Base-by-base conservation (phyloP, 2,797 vertebrate species). In the Chelidonichthys spinosus region DNA sequence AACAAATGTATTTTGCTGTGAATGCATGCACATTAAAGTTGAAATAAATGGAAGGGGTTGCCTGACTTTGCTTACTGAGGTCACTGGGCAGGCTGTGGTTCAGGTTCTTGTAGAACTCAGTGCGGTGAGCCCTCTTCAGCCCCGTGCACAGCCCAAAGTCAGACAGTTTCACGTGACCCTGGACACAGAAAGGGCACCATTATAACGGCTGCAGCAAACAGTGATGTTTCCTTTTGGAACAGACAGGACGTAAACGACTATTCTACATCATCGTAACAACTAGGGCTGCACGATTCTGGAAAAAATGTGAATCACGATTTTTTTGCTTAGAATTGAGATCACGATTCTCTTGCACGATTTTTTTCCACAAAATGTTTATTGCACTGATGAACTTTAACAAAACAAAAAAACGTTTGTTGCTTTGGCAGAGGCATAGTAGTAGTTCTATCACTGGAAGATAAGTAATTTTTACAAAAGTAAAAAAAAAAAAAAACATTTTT, bases 131-230 rank as follows among this genome's bases (percentile, higher is more conserved):
- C 87, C 98, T 97, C 85, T 99, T 99, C 55, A 99, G 91, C 18
- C 98, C 98, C 11, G 98, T 99, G 84, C 98, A 99, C 44, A 99
- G 93, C n/a, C 98, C 98, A 78, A 99, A 99, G 85, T 99, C 98
- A 0, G 98, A 99, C 64, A 99, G 95, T 81, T 99, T 99, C 84
- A 99, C 97, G 0, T 99, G 98, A 67, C 97, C 98, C 98, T 99
- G 68, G 11, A 78, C 64, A 69, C 63, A 82, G 7, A 82, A 52
- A 64, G 76, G n/a, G 53, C 47, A 32, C 44, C 25, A 25, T 25
- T 25, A 25, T 49, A 1, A 46, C 1, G 44, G 35, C 17, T n/a
- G 7, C 5, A 47, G 49, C 35, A 46, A 4, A 36, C 0, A 17
- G 25, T 25, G 25, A 25, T 25, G 25, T 2, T 25, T 37, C 13